Base-by-base conservation (phyloP, 2,113 vertebrate species). In the Aldabrachelys gigantea region DNA sequence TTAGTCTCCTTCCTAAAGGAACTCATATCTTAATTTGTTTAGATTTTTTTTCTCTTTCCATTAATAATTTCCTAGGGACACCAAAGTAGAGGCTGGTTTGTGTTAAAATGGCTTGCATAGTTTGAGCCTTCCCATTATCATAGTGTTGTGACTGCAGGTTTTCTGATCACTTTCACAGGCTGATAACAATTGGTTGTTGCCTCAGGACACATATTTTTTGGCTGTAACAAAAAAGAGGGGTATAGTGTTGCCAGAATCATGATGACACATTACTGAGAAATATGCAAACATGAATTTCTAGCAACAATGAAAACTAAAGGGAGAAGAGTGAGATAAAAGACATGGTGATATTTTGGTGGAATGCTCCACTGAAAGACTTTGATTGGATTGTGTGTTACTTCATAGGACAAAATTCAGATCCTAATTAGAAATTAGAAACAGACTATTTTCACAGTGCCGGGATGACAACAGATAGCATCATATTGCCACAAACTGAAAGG, bases 131-230 rank as follows among this genome's bases (percentile, higher is more conserved):
- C 9, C 82, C 10, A 11, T 91, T 82, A 53, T 27, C 92, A 27
- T 44, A 80, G 85, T 81, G 38, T 78, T 89, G 59, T 84, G 81
- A 83, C 54, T 97, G 38, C 62, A 57, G 29, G 41, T 94, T 90
- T 98, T 98, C 96, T 93, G 89, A 94, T 94, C 97, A 90, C 82
- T 98, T 98, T 98, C 95, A 97, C 96, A 98, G 98, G 95, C 96
- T 98, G 95, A 97, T 98, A 98, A 98, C 82, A 96, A 96, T 94
- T 95, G 96, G 97, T 95, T 97, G 91, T 85, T 94, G 80, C 93
- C 82, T 96, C 91, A 94, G 96, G 69, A 91, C 65, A 76, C 25
- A n/a, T 44, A 5, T 79, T 59, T 97, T 97, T 97, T 87, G 75
- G 13, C 92, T 96, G 8, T n/a, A 92, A 90, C 11, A 82, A 85